Base-by-base conservation (phyloP, 2,113 vertebrate species). In the Podarcis muralis region DNA sequence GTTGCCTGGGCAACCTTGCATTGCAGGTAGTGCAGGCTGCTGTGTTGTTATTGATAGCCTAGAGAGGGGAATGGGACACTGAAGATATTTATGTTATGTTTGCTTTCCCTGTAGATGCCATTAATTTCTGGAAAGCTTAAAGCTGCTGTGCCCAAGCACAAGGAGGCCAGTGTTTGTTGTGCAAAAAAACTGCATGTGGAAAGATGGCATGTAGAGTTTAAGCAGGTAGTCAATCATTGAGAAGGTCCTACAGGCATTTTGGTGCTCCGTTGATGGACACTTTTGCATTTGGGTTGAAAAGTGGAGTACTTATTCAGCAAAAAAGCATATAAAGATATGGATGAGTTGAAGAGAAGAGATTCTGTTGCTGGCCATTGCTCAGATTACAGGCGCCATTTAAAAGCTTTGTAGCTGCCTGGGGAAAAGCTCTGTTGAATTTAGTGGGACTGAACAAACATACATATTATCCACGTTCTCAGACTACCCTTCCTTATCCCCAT, bases 71-170 rank as follows among this genome's bases (percentile, higher is more conserved):
- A 18, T 66, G n/a, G 3, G 2, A 89, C 66, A 84, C 90, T 81
- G 57, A 86, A 84, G 65, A 81, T 78, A 81, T 77, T 83, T 89
- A 81, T 85, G 90, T 85, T 82, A 53, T 84, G 25, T 72, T 87
- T 82, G 62, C 57, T 90, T 91, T 90, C 79, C 84, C 66, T 72
- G 30, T 35, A 40, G 83, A 75, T 74, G 35, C 43, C 57, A 88
- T 88, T 90, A 85, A 88, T 88, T 90, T 27, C 90, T 74, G 83
- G 18, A 86, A 75, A 66, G 53, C 69, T 74, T 40, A 85, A 72
- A 88, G 69, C 32, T 71, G 16, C 27, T 37, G 25, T 37, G 27
- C 43, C 35, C n/a, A 87, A 40, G 71, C 48, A 22, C n/a, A 81
- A 79, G 22, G 43, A 59, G 13, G 79, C 7, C 77, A 37, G n/a